These are phyloP conservation scores for Hecatera dysodea DNA, from an alignment of 2,888 invertebrate genomes.

Conservation along the genomic window DNA sequence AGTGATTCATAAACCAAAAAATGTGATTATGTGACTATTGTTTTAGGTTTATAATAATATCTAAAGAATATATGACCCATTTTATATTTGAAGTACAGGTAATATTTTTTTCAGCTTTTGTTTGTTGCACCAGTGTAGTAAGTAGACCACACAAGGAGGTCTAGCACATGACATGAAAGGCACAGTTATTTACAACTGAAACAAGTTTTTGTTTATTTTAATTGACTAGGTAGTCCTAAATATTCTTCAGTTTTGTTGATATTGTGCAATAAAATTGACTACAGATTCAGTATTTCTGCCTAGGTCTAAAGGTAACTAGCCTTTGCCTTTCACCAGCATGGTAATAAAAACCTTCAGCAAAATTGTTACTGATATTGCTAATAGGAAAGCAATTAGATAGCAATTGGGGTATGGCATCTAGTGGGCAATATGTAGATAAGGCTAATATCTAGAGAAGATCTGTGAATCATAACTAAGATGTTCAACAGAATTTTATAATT, in stretches of 20 bases:
- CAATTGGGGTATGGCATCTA: not conserved
- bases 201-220: not conserved
- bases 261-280: not conserved
- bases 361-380: slow-evolving; percentile 9
- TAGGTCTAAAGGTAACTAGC: not conserved
- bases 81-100: not conserved
- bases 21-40: not conserved
- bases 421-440: not conserved
- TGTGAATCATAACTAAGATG: slow-evolving; percentile 24
- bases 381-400: slow-evolving; percentile 50
- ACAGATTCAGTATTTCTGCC: not conserved
- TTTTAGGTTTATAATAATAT: not conserved
- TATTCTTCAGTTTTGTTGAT: not conserved
- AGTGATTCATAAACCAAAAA: not conserved
- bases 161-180: not conserved
- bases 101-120: not conserved
- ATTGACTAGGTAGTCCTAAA: not conserved
- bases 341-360: not conserved
- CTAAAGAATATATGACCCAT: not conserved
- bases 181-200: no score
- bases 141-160: not conserved
- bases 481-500: slow-evolving; percentile 14
- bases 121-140: not conserved
- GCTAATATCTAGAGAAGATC: not conserved
- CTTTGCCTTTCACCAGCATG: slow-evolving; percentile 1